Evolutionary conservation across 1,140 invertebrate genomes (phyloP).

Genomic region (Lepidurus couesii): DNA sequence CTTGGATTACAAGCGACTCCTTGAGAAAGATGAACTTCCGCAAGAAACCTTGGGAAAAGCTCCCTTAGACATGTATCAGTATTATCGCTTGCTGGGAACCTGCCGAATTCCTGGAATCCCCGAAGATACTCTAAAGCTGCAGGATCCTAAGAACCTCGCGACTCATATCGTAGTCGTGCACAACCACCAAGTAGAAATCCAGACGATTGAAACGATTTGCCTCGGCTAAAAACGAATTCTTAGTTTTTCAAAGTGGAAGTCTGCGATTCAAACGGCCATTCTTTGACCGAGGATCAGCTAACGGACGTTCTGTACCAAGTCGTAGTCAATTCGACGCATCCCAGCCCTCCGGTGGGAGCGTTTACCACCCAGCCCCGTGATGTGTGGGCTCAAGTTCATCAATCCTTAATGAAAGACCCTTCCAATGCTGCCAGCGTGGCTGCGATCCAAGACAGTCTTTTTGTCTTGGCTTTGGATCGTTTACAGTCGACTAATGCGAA

Average conservation of each 20-base stretch:
- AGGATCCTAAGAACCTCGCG: constrained; percentile 51
- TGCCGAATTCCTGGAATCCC: constrained; percentile 66
- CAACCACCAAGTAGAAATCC: constrained; percentile 70
- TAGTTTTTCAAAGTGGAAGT: constrained; percentile 71
- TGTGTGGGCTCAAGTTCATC: constrained; percentile 69
- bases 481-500: constrained; percentile 44
- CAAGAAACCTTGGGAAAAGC: constrained; percentile 70
- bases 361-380: constrained; percentile 75
- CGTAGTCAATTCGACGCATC: constrained; percentile 45
- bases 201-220: constrained; percentile 21
- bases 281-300: constrained; percentile 58
- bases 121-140: constrained; percentile 56
- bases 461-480: constrained; percentile 49
- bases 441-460: constrained; percentile 46
- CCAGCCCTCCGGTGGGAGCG: constrained; percentile 61
- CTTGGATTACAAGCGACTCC: constrained; percentile 40
- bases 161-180: constrained; percentile 67
- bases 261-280: constrained; percentile 54
- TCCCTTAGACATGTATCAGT: constrained; percentile 82
- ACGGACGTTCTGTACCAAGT: constrained; percentile 53
- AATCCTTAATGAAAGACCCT: constrained; percentile 34
- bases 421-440: constrained; percentile 40
- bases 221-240: constrained; percentile 2
- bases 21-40: constrained; percentile 55
- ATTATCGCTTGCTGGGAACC: constrained; percentile 78